Evolutionary conservation across 2,888 invertebrate species (phyloP), one percentile per base, ranked within the genome.

Genomic region (Prosopocoilus inquinatus): DNA sequence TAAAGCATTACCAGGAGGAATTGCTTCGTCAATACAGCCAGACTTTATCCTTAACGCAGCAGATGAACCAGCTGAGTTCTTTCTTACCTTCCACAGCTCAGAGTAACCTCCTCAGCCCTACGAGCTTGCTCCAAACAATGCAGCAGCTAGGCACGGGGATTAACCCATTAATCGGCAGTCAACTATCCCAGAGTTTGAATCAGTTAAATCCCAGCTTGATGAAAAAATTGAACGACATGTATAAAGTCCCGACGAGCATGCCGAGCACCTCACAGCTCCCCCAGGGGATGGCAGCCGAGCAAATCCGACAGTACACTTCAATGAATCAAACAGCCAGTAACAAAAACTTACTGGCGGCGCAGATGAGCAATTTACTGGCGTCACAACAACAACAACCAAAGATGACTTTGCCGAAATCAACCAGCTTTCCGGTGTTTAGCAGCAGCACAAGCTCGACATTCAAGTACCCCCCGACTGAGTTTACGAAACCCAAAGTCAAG

Each of bases 1-100:
- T 76, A 47, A 72, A 76, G 55, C 75, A 77, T 50, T 78, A 78
- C 61, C 77, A 78, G 59, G 77, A 78, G 46, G 74, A 76, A 57
- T 55, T 78, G 20, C 66, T 77, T n/a, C 71, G 75, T 47, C 76
- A 78, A 55, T 78, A 78, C 57, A 76, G 70, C 51, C 71, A 76
- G 53, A 74, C 69, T 54, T 53, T 74, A 50, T 70, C 63, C 53
- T 57, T 68, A 3, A 54, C 64, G 4, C 71, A 74, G 51, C 64
- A 64, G 41, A 58, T 64, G 59, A 63, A 53, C 32, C 57, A 52
- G 43, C 35, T 61, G n/a, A 51, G 53, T 36, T 50, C 53, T 11
- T 50, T 57, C 13, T 50, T 47, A 9, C 57, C 57, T 5, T 16
- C 55, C 9, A 34, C 56, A 5, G 46, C 45, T 46, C 50, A 53